Evolutionary conservation across 2,113 vertebrate genomes (phyloP), one percentile per base, ranked within the genome.

Genomic region (Micronycteris hirsuta): DNA sequence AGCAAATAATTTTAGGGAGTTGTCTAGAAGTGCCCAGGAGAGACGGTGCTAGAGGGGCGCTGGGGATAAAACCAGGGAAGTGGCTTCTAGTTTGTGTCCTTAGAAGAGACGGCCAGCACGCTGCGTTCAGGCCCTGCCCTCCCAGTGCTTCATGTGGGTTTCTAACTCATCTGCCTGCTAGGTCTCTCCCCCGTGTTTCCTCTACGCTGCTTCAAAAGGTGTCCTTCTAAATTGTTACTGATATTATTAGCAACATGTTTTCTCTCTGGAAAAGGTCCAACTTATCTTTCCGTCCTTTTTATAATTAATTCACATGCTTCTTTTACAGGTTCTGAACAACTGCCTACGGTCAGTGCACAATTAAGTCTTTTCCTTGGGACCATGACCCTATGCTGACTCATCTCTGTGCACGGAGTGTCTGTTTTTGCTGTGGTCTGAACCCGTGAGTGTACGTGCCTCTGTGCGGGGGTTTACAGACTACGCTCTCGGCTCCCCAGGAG

Each of bases 261-360:
- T 45, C 17, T 84, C 20, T 82, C 31, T 26, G 54, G 19, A 26
- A 86, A 83, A 94, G 33, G 16, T 15, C 7, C 45, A 33, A 22
- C 38, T 85, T 49, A 24, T n/a, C 24, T 78, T 90, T 58, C 16
- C 54, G 47, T 36, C 41, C 84, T 92, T 74, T 94, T 92, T 80
- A 38, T 71, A 80, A 82, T 54, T 13, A 86, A 83, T 43, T 6
- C 77, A 19, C 73, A 45, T 45, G 7, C 2, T 47, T 4, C 87
- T 89, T 88, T 14, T 43, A 45, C 36, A 70, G 5, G 4, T 36
- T 68, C 36, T 94, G 24, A 38, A n/a, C 84, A 84, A 24, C 28
- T 36, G 8, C 2, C 43, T 24, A 24, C 1, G 19, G 0, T 33
- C 41, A 71, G 16, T 49, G 43, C 47, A n/a, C 31, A 41, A 65